Percentiles rank a stretch among this genome's conserved stretches.
These are phyloP conservation scores for Sesamia inferens DNA, from an alignment of 2,888 invertebrate species.

Conservation along the genomic window DNA sequence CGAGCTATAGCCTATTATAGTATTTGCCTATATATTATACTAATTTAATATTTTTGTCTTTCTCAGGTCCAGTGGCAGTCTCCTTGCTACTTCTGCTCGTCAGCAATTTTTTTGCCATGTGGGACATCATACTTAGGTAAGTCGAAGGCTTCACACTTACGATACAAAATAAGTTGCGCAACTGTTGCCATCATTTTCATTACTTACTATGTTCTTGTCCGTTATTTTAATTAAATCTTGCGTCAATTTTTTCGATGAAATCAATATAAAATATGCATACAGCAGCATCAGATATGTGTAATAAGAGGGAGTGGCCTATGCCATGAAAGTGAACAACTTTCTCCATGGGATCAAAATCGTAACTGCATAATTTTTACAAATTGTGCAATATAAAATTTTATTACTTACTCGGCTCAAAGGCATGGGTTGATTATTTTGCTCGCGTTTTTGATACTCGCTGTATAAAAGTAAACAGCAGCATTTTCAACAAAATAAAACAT, in stretches of 20 bases:
- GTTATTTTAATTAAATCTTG: not conserved
- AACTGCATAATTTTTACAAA: too few relatives aligned
- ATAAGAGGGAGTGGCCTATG: not conserved
- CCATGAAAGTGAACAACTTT: not conserved
- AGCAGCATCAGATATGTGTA: not conserved
- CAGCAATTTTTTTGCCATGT: conserved; percentile 68
- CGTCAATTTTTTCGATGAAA: not conserved
- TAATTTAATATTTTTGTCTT: conserved; percentile 65
- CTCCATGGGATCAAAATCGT: not conserved
- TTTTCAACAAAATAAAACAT: not conserved
- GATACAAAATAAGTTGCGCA: not conserved
- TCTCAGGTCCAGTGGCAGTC: conserved; percentile 76
- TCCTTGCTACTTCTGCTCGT: conserved; percentile 74
- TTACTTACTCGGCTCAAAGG: too few relatives aligned
- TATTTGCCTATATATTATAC: not conserved
- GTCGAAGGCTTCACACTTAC: not conserved
- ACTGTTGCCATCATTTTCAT: not conserved
- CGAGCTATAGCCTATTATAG: not conserved
- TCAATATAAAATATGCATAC: too few relatives aligned
- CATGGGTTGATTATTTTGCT: too few relatives aligned
- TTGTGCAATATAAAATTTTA: too few relatives aligned
- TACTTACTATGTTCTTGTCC: not conserved
- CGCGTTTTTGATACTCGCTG: too few relatives aligned
- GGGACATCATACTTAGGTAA: conserved; percentile 64
- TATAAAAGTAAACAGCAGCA: too few relatives aligned